Conservation (phyloP, 2,113 vertebrate genomes). For the Clinocottus analis region DNA sequence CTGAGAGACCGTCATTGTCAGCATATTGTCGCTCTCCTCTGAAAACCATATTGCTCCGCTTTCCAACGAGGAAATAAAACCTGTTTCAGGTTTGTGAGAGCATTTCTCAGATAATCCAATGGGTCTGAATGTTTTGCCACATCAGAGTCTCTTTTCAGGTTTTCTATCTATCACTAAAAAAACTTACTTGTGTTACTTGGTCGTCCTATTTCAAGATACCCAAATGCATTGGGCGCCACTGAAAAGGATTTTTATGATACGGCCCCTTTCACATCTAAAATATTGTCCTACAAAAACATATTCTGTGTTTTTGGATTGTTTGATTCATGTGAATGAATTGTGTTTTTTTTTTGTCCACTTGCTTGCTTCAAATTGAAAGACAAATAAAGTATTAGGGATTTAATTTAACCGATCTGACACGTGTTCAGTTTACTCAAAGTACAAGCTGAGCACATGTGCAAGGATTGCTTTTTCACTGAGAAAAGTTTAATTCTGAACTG, state of each 20-base stretch:
- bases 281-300: not conserved
- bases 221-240: not conserved
- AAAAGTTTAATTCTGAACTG: conserved; percentile 16
- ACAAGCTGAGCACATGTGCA: not conserved
- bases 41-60: not conserved
- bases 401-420: not conserved
- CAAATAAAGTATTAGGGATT: not conserved
- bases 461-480: not conserved
- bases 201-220: not conserved
- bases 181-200: too few species aligned
- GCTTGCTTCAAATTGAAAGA: not conserved
- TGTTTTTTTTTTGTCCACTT: not conserved
- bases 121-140: not conserved
- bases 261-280: not conserved
- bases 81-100: not conserved
- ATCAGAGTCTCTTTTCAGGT: too few species aligned
- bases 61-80: not conserved
- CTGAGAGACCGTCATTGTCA: not conserved
- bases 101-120: not conserved
- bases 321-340: not conserved
- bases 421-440: not conserved
- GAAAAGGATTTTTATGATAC: not conserved
- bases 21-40: not conserved
- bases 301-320: not conserved
- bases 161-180: not conserved